These are phyloP conservation scores for Cryptophagus acutangulus DNA, from an alignment of 2,888 invertebrate species.

Conservation along the genomic window DNA sequence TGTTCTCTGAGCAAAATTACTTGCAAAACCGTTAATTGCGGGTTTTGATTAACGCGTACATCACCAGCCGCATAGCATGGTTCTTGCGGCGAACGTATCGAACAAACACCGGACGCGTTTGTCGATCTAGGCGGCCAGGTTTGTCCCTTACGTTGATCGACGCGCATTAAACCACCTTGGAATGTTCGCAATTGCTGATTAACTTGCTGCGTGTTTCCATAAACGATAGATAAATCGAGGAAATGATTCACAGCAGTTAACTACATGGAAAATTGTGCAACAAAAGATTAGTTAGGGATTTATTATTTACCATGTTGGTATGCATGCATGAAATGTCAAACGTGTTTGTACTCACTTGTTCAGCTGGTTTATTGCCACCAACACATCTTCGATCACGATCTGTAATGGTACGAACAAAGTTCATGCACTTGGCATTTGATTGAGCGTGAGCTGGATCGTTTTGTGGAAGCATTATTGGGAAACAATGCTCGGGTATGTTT, in stretches of 20 bases:
- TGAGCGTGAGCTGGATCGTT: slow-evolving; percentile 55
- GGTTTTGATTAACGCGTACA: slow-evolving; percentile 64
- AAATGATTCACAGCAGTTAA: slow-evolving; percentile 64
- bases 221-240: slow-evolving; percentile 75
- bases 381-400: slow-evolving; percentile 65
- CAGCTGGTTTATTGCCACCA: slow-evolving; percentile 58
- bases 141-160: slow-evolving; percentile 57
- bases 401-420: slow-evolving; percentile 66
- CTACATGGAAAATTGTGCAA: slow-evolving; percentile 48
- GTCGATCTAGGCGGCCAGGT: slow-evolving; percentile 67
- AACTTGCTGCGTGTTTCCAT: slow-evolving; percentile 67
- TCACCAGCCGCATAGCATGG: slow-evolving; percentile 78
- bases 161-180: slow-evolving; percentile 64
- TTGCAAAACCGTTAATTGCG: slow-evolving; percentile 66
- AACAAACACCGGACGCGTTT: slow-evolving; percentile 67
- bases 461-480: slow-evolving; percentile 53
- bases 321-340: slow-evolving; percentile 2
- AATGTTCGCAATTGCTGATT: slow-evolving; percentile 63
- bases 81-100: slow-evolving; percentile 55
- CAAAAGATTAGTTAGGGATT: too few relatives aligned
- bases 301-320: background rate
- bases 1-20: slow-evolving; percentile 66
- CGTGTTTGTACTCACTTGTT: slow-evolving; percentile 57
- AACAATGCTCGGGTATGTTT: slow-evolving; percentile 49
- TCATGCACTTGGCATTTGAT: slow-evolving; percentile 61